Conservation (phyloP, 1,140 invertebrate species). For the Psix sp. region DNA sequence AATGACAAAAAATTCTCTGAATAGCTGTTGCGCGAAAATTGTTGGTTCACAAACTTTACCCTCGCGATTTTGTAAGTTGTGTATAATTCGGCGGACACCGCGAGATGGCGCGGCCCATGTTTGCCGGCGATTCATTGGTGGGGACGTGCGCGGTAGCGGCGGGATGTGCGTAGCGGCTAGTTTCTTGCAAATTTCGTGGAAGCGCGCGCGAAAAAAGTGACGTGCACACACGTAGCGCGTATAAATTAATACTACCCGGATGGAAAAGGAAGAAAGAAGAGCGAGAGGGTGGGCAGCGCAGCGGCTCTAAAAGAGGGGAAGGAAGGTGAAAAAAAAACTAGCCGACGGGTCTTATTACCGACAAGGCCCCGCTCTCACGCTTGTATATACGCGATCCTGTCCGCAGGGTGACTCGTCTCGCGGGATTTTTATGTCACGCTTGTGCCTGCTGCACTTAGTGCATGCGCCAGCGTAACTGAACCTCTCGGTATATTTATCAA, state of each 20-base stretch:
- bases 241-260: conserved; percentile 75
- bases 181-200: conserved; percentile 78
- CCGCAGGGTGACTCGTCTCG: conserved; percentile 68
- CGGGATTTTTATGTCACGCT: conserved; percentile 70
- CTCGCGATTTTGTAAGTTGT: conserved; percentile 26
- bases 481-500: too few species aligned
- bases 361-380: conserved; percentile 73
- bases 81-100: conserved; percentile 6
- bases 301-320: conserved; percentile 65
- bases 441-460: conserved; percentile 43
- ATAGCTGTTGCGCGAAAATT: too few species aligned
- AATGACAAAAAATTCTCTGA: too few species aligned
- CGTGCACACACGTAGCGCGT: conserved; percentile 76
- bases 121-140: conserved; percentile 10
- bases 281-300: conserved; percentile 58
- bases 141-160: conserved; percentile 24
- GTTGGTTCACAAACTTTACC: too few species aligned
- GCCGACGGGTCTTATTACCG: conserved; percentile 76
- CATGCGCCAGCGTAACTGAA: conserved; percentile 21
- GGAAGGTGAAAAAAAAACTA: conserved; percentile 72
- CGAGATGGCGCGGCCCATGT: conserved; percentile 15
- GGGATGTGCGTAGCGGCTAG: conserved; percentile 73
- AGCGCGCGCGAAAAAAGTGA: conserved; percentile 73
- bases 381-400: conserved; percentile 65
- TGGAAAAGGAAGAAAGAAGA: conserved; percentile 52